Percentiles rank a stretch among this genome's conserved stretches.
Conservation (phyloP, 2,113 vertebrate species). For the Apteryx owenii region DNA sequence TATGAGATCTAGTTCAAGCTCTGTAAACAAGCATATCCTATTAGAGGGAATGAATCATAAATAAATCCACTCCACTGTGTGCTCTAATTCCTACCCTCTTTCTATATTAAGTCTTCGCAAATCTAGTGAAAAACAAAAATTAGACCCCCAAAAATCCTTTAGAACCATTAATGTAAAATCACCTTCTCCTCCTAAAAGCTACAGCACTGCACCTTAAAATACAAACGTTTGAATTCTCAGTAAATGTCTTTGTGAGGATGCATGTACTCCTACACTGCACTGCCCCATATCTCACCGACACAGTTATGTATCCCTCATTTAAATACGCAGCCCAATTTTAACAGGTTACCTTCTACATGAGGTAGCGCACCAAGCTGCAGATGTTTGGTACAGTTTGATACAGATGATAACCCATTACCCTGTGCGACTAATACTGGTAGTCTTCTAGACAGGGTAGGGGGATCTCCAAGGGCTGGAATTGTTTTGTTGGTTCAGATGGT, state of each 20-base stretch:
- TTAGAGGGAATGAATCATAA: neutral
- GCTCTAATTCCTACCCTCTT: neutral
- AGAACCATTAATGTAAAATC: neutral
- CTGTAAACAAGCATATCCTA: constrained; percentile 32
- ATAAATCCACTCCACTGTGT: neutral
- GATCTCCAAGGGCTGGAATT: neutral
- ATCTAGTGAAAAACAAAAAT: neutral
- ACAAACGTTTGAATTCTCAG: neutral
- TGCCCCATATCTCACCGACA: neutral
- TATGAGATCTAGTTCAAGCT: constrained; percentile 12
- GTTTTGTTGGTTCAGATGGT: neutral
- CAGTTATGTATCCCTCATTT: neutral
- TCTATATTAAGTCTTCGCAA: neutral
- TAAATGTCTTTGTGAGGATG: neutral
- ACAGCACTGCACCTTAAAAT: neutral
- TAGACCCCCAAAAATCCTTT: neutral
- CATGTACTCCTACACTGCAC: neutral
- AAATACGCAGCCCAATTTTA: neutral
- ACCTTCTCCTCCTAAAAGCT: neutral
- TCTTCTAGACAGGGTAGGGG: neutral
- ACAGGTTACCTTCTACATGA: neutral
- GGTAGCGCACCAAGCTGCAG: neutral
- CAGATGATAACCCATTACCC: neutral
- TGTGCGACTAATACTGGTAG: accelerated
- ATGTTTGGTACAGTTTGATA: accelerated